Base-by-base conservation (phyloP, 2,113 vertebrate species). In the Oryzias curvinotus region DNA sequence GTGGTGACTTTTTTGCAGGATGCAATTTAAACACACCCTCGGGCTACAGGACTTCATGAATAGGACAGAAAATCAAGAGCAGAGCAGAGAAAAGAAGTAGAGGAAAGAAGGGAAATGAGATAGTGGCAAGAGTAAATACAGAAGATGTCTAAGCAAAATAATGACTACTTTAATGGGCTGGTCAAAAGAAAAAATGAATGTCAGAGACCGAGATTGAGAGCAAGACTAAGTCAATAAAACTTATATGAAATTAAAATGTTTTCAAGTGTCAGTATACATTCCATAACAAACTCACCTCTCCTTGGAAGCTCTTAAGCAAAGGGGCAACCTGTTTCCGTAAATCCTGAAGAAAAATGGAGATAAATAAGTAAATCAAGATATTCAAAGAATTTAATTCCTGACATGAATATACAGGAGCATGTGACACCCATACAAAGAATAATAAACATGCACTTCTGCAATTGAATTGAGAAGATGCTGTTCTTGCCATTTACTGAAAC, bases 291-390 rank as follows among this genome's bases (percentile, higher is more conserved):
- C 95, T 96, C 91, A 99, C 97, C 97, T 99, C 97, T 80, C 95
- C 95, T 90, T 99, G 97, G 93, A 99, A 98, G 92, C 96, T 98
- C 93, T 99, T 99, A 86, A 99, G 93, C 73, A 99, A 90, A 0
- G 97, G 97, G 75, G 97, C 95, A 90, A 98, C 97, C 92, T 97
- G 95, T 94, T 98, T 98, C 85, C 97, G 94, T 82, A 98, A 91
- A 90, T 99, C 97, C 97, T 99, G 68, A 51, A 80, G 93, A 53
- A 13, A 62, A 64, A 45, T 1, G 36, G 8, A 63, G 43, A 14
- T 10, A 69, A 13, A 25, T 75, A 18, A 71, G 60, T 8, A 18
- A 68, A 18, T 19, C 25, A 75, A 61, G 46, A 23, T 0, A 25
- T 47, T 68, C 19, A 26, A 64, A 48, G 26, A 28, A 5, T 28